Conservation (phyloP, 2,113 vertebrate genomes). For the Ursus arctos region DNA sequence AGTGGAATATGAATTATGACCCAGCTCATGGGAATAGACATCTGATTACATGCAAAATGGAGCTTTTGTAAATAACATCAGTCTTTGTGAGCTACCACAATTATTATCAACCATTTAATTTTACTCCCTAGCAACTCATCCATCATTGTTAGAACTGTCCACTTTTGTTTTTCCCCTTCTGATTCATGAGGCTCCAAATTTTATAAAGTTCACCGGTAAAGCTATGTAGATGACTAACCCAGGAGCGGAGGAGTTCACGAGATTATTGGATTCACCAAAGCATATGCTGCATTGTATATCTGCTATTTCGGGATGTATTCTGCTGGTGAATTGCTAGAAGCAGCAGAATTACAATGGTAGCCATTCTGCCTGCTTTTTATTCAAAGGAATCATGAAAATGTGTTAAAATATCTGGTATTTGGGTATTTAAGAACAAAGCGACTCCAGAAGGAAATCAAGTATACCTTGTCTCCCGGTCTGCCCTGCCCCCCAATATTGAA, state of each 20-base stretch:
- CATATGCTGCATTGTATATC: conserved; percentile 54
- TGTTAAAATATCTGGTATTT: conserved; percentile 26
- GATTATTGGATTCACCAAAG: conserved; percentile 79
- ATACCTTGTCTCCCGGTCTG: background rate
- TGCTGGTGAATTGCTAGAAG: conserved; percentile 71
- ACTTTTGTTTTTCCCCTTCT: conserved; percentile 67
- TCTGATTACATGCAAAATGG: conserved; percentile 95
- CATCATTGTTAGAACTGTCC: conserved; percentile 79
- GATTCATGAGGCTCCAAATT: conserved; percentile 76
- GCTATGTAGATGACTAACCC: conserved; percentile 68
- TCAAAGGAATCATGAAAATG: conserved; percentile 62
- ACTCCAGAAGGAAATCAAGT: conserved; percentile 4
- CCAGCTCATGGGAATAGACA: conserved; percentile 94
- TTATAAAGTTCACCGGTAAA: conserved; percentile 71
- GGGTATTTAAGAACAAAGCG: conserved; percentile 30
- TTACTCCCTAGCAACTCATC: conserved; percentile 80
- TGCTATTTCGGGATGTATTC: conserved; percentile 62
- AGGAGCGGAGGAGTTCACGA: conserved; percentile 62
- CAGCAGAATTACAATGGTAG: conserved; percentile 73
- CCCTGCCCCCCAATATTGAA: background rate
- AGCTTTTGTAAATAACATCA: conserved; percentile 96
- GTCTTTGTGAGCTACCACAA: conserved; percentile 89
- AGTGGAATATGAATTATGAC: conserved; percentile 95
- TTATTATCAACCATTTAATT: conserved; percentile 87
- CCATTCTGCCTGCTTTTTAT: conserved; percentile 51